Conservation (phyloP, 2,113 vertebrate genomes). For the Syngnathus typhle region DNA sequence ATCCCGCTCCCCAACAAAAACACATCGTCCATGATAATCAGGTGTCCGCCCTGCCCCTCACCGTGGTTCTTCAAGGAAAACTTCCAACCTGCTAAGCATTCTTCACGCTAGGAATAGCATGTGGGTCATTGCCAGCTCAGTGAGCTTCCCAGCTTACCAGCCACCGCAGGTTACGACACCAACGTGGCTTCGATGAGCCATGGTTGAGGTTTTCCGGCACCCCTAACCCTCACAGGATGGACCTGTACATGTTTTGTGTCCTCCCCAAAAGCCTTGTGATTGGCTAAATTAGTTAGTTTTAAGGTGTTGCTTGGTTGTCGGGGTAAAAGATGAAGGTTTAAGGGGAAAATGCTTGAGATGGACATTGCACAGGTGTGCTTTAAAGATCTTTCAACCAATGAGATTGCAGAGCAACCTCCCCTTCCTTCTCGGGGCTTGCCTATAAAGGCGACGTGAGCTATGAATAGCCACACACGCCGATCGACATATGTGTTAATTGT, state of each 20-base stretch:
- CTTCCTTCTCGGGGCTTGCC: conserved; percentile 10
- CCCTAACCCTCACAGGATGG: background rate
- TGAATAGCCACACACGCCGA: conserved; percentile 27
- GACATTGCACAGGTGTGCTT: conserved; percentile 51
- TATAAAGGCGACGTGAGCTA: conserved; percentile 39
- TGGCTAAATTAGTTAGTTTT: background rate
- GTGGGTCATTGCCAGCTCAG: conserved; percentile 67
- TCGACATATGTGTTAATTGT: background rate
- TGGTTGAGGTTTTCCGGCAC: background rate
- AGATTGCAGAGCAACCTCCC: conserved; percentile 22
- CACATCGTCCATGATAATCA: background rate
- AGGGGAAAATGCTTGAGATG: background rate
- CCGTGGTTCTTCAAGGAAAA: conserved; percentile 18
- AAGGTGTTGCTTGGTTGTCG: background rate
- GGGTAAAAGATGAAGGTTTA: background rate
- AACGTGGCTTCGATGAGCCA: background rate
- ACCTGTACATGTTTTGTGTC: background rate
- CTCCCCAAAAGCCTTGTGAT: background rate
- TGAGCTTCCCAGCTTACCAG: conserved; percentile 56
- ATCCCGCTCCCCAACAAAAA: background rate
- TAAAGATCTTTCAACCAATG: conserved; percentile 49
- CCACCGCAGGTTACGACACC: conserved; percentile 24
- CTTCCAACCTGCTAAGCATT: conserved; percentile 45
- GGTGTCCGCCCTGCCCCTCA: background rate
- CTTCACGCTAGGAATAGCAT: conserved; percentile 55